Base-by-base conservation (phyloP, 1,140 invertebrate species). In the Harpegnathos saltator region DNA sequence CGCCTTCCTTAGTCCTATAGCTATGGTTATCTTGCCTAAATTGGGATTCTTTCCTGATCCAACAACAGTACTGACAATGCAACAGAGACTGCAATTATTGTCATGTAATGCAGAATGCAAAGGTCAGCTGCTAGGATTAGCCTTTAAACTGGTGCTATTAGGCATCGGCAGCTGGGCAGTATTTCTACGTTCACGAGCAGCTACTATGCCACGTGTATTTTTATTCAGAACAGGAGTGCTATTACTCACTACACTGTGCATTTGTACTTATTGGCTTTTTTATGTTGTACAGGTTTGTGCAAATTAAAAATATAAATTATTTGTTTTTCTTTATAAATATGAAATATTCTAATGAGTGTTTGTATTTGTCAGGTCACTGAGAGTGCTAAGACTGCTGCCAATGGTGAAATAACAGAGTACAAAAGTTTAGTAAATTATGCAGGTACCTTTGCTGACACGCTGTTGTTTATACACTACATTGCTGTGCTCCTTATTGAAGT, bases 191-290 rank as follows among this genome's bases (percentile, higher is more conserved):
- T 96, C 96, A 44, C 96, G 96, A 61, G 95, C 96, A 89, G 97
- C 98, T 29, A 98, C 97, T n/a, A 96, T 99, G 95, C 99, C 99
- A 7, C 95, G 99, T 84, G 97, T 99, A 89, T 99, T 98, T 94
- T 95, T 99, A 54, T 98, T 99, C 91, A 96, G 98, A 89, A 97
- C 98, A 0, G 96, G 98, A 85, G 97, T 99, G 24, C 94, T 99
- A 63, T 95, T 98, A 15, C 95, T 99, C 50, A 96, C 99, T n/a
- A 96, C 98, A 65, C 95, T 99, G 14, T 98, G 98, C 92, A 98
- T 97, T 75, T 98, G 99, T 95, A 97, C 98, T 17, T 99, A 98
- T 94, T 99, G 99, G 99, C 95, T 99, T 0, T 99, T 99, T 93
- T 99, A 99, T 92, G 97, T 98, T 89, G 98, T 99, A 59, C 97